Conservation (phyloP, 2,888 invertebrate species). For the Hyles lineata region DNA sequence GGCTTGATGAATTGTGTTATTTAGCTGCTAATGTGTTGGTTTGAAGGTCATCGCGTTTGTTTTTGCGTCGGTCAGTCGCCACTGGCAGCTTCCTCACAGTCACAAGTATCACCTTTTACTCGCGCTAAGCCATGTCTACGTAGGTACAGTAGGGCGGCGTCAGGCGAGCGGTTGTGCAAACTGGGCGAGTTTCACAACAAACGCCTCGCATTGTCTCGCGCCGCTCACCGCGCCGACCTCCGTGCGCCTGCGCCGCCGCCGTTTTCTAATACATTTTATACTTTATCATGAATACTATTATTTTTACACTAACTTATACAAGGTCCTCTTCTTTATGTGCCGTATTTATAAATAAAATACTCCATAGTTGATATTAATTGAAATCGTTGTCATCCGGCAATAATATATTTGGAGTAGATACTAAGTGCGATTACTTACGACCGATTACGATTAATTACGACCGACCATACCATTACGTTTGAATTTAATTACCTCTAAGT, state of each 20-base stretch:
- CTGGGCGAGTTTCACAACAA: constrained; percentile 78
- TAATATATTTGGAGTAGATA: background rate
- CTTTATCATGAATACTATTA: constrained; percentile 8
- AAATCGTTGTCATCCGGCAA: background rate
- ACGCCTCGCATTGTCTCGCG: constrained; percentile 82
- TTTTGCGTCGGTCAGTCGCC: constrained; percentile 6
- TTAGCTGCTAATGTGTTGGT: constrained; percentile 19
- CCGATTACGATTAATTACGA: background rate
- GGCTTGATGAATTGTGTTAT: constrained; percentile 13
- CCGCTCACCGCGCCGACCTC: constrained; percentile 82
- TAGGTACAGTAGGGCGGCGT: constrained; percentile 60
- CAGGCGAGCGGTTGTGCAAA: constrained; percentile 70
- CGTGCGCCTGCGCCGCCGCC: constrained; percentile 57
- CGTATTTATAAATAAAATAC: too few species aligned
- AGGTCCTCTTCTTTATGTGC: background rate
- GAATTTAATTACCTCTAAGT: background rate
- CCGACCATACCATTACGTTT: background rate
- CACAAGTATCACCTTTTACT: constrained; percentile 44
- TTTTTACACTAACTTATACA: background rate
- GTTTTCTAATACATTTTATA: constrained; percentile 68
- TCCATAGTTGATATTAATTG: background rate
- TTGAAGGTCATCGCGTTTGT: constrained; percentile 4
- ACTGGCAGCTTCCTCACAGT: constrained; percentile 39
- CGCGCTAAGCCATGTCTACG: constrained; percentile 52
- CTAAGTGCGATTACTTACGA: background rate